phyloP scores from a whole-genome alignment of 2,888 invertebrate genomes.

The Cerceris rybyensis region DNA sequence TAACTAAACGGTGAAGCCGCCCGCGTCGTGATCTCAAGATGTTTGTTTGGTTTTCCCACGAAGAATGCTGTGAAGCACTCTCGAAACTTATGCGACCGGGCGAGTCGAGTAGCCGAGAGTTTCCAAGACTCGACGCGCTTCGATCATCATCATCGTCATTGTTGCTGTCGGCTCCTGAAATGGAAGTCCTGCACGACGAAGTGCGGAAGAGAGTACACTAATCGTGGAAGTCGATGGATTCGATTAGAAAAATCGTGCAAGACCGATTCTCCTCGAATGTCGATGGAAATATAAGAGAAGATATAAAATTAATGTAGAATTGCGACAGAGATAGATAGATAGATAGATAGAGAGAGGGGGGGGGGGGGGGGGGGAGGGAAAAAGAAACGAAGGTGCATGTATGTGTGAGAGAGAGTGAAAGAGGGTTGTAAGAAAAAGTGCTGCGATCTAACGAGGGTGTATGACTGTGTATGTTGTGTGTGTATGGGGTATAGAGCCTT shows the following conservation, averaged over 20 bases:
- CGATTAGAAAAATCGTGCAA: not conserved
- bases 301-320: too few species aligned
- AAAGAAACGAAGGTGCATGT: too few species aligned
- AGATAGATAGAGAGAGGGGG: too few species aligned
- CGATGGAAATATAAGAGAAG: too few species aligned
- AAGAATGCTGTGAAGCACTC: constrained; percentile 74
- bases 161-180: constrained; percentile 25
- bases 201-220: constrained; percentile 30
- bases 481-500: too few species aligned
- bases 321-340: too few species aligned
- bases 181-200: constrained; percentile 43
- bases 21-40: constrained; percentile 72
- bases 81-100: constrained; percentile 60
- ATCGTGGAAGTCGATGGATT: constrained; percentile 16
- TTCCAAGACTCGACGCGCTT: constrained; percentile 67
- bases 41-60: constrained; percentile 81
- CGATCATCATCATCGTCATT: constrained; percentile 54
- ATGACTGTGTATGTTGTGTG: too few species aligned
- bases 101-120: constrained; percentile 64
- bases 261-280: not conserved
- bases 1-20: constrained; percentile 63
- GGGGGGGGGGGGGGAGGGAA: too few species aligned
- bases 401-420: too few species aligned
- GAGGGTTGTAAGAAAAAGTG: too few species aligned
- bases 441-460: too few species aligned